These are phyloP conservation scores for Clupea harengus DNA, from an alignment of 2,113 vertebrate genomes.

Conservation along the genomic window DNA sequence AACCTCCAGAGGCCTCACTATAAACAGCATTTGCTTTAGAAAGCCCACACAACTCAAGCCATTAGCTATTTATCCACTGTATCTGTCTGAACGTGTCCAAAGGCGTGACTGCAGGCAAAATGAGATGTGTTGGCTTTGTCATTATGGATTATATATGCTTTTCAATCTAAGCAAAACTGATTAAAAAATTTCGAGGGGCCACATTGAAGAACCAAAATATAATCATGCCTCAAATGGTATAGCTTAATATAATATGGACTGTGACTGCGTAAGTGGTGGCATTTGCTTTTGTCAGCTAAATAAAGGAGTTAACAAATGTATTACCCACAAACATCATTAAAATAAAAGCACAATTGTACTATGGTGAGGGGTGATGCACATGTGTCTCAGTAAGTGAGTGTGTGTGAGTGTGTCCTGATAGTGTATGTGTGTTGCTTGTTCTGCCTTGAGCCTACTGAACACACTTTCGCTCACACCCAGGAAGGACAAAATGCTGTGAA, in stretches of 20 bases:
- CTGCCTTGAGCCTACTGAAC: not conserved
- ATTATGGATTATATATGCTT: conserved; percentile 18
- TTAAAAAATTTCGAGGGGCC: not conserved
- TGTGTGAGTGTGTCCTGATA: not conserved
- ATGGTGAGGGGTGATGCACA: not conserved
- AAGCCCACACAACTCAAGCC: not conserved
- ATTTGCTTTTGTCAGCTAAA: no score
- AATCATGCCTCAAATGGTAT: not conserved
- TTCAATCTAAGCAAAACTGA: conserved; percentile 14
- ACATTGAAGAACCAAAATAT: not conserved
- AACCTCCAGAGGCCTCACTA: conserved; percentile 4
- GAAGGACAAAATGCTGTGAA: no score
- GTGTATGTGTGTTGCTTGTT: not conserved
- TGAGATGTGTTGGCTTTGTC: not conserved
- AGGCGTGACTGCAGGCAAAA: not conserved
- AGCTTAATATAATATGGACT: not conserved
- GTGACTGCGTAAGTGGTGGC: not conserved
- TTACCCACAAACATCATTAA: not conserved
- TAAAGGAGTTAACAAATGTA: not conserved
- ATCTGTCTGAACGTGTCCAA: not conserved
- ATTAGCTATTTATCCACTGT: not conserved
- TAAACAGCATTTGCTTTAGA: not conserved
- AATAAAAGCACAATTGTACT: not conserved
- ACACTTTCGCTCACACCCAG: no score
- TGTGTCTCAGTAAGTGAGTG: not conserved